Base-by-base conservation (phyloP, 2,888 invertebrate genomes). In the Cotesia congregata region DNA sequence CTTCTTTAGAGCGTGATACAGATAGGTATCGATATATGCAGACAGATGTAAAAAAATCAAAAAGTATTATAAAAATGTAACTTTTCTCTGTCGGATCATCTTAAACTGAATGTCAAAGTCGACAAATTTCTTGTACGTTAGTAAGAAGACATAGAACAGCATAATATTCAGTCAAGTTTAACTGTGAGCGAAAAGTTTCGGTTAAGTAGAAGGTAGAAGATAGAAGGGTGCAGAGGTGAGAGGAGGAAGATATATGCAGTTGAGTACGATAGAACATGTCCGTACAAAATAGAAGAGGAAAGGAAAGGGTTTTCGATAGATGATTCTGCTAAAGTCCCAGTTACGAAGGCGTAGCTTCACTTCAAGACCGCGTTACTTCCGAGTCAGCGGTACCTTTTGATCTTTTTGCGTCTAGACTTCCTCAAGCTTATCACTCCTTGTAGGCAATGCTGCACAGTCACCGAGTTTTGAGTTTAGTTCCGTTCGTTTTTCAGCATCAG, bases 351-450 rank as follows among this genome's bases (percentile, higher is more conserved):
- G 73, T 67, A 68, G 72, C 40, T 67, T 71, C 67, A 30, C 40
- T 67, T 71, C 76, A 79, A 82, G 81, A 83, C 83, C 83, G 76
- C 83, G 86, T 86, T 86, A 86, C 84, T 86, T 86, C 87, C 86
- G 83, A 83, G 83, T 83, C 83, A 83, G 67, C 83, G 86, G 79
- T 84, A 81, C 84, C 86, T 85, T 86, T 86, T 86, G 87, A 86
- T 86, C 86, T 86, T 83, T 17, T 20, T 9, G 39, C 76, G 74
- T 86, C 86, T 85, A 85, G 86, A 86, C 85, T 85, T 83, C 80
- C 82, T 83, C 67, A 40, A 80, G 82, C 65, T 67, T 68, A 68
- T 15, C 50, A 40, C 39, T 61, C 20, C 38, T 67, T 65, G 72
- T 70, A 79, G 75, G 64, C 72, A 20, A 70, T 38, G 61, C 72